Base-by-base conservation (phyloP, 2,113 vertebrate species). In the Cichladusa arquata region DNA sequence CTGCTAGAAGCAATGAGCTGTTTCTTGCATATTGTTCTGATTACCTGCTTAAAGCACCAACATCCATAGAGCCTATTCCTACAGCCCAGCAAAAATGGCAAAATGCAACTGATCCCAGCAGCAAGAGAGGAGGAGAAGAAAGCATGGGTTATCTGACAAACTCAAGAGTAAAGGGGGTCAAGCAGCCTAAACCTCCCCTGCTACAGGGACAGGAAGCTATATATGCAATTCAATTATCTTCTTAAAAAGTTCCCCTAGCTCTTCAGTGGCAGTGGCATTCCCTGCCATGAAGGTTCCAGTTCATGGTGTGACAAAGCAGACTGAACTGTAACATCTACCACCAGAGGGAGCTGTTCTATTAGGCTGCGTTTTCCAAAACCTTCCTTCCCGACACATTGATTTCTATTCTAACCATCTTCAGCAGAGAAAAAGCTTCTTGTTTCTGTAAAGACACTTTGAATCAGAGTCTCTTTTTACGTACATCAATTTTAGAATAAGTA, bases 281-380 rank as follows among this genome's bases (percentile, higher is more conserved):
- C 23, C 18, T 7, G 5, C 22, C 19, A 31, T 1, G 28, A 73
- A 26, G 16, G 22, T n/a, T 57, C 29, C 48, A 70, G 66, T 8
- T 51, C 50, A 57, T 4, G 1, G 5, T 16, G 11, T 24, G 28
- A 51, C 23, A 66, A 40, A 82, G 51, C 38, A 62, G 33, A 57
- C 26, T 42, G 65, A n/a, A 66, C 53, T 45, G 15, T 2, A 12
- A 22, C 22, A 11, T 25, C 25, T 84, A 42, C 93, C 89, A 62
- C 61, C 87, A 95, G 91, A 92, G 89, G 91, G 91, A 95, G 81
- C 38, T 90, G 53, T 92, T 93, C 81, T 34, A 69, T 53, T 80
- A 82, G 4, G 62, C 0, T 88, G 65, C 22, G 40, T 38, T 65
- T 80, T 24, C n/a, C 38, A 44, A 90, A 83, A n/a, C 11, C 23